Evolutionary conservation across 1,140 invertebrate genomes (phyloP).

Genomic region (Portunus trituberculatus): DNA sequence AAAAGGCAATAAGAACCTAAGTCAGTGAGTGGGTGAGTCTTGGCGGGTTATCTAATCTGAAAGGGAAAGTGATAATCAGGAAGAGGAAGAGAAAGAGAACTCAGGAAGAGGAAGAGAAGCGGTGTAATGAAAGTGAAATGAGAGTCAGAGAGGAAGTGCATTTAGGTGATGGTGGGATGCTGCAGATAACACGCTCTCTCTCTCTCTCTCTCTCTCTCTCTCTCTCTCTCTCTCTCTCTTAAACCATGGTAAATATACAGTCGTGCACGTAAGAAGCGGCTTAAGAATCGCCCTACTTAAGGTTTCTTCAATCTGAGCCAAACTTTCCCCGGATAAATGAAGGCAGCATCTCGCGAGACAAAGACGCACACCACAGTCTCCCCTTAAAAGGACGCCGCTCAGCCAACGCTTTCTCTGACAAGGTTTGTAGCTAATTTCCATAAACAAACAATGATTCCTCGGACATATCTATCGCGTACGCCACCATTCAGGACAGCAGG

Average conservation of each 20-base stretch:
- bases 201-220: not conserved
- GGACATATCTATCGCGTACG: not conserved
- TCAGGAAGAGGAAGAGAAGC: not conserved
- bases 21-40: not conserved
- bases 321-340: not conserved
- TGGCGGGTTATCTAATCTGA: not conserved
- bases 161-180: not conserved
- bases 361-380: not conserved
- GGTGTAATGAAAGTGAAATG: not conserved
- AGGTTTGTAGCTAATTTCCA: not conserved
- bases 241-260: too few species aligned
- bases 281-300: too few species aligned
- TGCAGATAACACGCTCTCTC: not conserved
- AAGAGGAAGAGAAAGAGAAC: conserved; percentile 5
- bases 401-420: not conserved
- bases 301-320: not conserved
- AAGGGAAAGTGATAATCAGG: not conserved
- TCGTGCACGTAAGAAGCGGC: too few species aligned
- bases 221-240: too few species aligned
- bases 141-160: not conserved
- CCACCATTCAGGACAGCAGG: not conserved
- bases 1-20: not conserved
- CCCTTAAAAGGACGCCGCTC: not conserved
- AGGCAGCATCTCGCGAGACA: not conserved
- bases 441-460: not conserved